phyloP scores from a whole-genome alignment of 2,113 vertebrate species.

The Tursiops truncatus region DNA sequence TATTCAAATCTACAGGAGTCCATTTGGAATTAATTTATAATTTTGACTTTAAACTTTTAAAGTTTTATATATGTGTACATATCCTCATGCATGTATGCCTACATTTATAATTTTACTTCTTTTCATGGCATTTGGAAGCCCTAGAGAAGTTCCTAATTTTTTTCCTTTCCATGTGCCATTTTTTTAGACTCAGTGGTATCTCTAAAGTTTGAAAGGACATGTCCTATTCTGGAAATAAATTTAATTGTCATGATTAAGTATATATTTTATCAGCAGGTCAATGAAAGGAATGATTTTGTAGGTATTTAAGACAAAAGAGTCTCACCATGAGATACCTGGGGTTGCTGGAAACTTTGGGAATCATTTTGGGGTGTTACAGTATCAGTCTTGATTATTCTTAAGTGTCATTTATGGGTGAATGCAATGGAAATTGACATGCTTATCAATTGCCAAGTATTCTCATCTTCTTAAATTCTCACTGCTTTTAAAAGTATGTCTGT shows the following conservation, averaged over 20 bases:
- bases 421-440: not conserved
- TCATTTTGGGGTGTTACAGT: not conserved
- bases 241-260: not conserved
- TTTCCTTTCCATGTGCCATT: not conserved
- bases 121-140: not conserved
- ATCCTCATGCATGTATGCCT: not conserved
- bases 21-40: conserved; percentile 33
- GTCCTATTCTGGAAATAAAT: not conserved
- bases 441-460: not conserved
- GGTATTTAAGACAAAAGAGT: not conserved
- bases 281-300: not conserved
- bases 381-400: not conserved
- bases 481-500: not conserved
- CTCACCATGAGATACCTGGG: not conserved
- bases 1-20: not conserved
- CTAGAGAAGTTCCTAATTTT: not conserved
- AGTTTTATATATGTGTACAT: not conserved
- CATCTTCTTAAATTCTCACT: not conserved
- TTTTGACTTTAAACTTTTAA: conserved; percentile 29
- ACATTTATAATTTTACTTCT: not conserved
- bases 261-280: not conserved
- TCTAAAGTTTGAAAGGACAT: conserved; percentile 10
- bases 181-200: not conserved
- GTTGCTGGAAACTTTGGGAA: not conserved
- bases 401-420: not conserved